Base-by-base conservation (phyloP, 2,113 vertebrate species). In the Capreolus pygargus region DNA sequence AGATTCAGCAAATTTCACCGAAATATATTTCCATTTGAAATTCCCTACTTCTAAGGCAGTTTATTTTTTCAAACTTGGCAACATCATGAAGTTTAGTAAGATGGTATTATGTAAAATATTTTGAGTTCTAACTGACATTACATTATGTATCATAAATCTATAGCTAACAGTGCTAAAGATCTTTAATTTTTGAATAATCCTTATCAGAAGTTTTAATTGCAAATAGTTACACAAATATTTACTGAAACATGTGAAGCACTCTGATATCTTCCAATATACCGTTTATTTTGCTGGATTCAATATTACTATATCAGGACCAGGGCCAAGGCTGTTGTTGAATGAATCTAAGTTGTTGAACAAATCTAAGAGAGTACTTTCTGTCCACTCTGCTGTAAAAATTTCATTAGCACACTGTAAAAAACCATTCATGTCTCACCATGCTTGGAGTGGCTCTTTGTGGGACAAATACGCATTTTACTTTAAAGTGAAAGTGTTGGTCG, bases 261-360 rank as follows among this genome's bases (percentile, higher is more conserved):
- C 96, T 93, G 91, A 87, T 96, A 97, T 96, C 50, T 97, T 95
- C 93, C 13, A 97, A 94, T 88, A 85, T 92, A 95, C 2, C 98
- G 54, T 95, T 98, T 98, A 95, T 97, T 98, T 98, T 98, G 95
- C 95, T 98, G 93, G 92, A 70, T 97, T 98, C 98, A 95, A 92
- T 94, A 98, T 87, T 45, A 67, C 96, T 97, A 70, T 61, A 52
- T 79, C 70, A 94, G 97, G 96, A 97, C 33, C 1, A 0, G 28
- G 55, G 84, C 97, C 97, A 98, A 97, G 90, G 86, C 91, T 97
- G 67, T 23, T 98, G 93, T 84, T 98, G 89, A 98, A 98, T 87
- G 95, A 98, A 97, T 97, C 97, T 96, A 78, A 97, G 67, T 23
- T 98, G 93, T 84, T 98, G 89, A 98, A 98, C 87, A 95, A 98